A percentile compares a stretch with the other conserved stretches of the same genome.
Evolutionary conservation across 1,140 invertebrate species (phyloP).

Genomic region (Rhyzopertha dominica): DNA sequence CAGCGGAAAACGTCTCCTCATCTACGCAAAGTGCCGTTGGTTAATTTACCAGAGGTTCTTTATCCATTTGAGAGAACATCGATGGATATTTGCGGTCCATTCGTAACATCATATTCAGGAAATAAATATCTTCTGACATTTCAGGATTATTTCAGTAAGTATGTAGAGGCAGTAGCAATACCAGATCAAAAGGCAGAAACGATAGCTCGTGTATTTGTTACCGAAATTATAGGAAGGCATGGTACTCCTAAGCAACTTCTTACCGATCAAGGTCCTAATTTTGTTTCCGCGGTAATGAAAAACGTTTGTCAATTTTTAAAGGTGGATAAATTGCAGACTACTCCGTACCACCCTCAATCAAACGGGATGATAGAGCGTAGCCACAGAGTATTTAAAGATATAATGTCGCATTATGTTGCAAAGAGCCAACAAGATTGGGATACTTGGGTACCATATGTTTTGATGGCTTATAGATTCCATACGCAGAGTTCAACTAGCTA

Average conservation of each 20-base stretch:
- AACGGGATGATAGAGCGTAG: too few relatives aligned
- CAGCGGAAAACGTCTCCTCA: constrained; percentile 2
- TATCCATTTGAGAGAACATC: constrained; percentile 3
- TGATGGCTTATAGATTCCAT: constrained; percentile 5
- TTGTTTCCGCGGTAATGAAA: too few relatives aligned
- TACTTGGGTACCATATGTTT: constrained; percentile 6
- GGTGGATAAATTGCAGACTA: too few relatives aligned
- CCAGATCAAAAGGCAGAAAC: too few relatives aligned
- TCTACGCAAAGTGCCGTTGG: not conserved
- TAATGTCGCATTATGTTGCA: constrained; percentile 1
- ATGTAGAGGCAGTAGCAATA: too few relatives aligned
- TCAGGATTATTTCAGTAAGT: constrained; percentile 11
- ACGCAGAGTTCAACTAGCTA: constrained; percentile 4
- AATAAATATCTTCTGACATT: constrained; percentile 10
- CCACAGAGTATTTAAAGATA: too few relatives aligned
- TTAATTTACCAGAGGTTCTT: not conserved
- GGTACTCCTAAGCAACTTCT: too few relatives aligned
- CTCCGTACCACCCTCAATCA: too few relatives aligned
- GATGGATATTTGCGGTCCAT: constrained; percentile 9
- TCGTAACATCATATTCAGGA: constrained; percentile 1
- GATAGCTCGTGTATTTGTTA: too few relatives aligned
- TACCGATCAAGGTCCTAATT: too few relatives aligned
- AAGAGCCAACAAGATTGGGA: constrained; percentile 8
- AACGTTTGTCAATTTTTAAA: too few relatives aligned
- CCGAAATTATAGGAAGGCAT: too few relatives aligned